Evolutionary conservation across 2,113 vertebrate species (phyloP).

Genomic region (Cheilinus undulatus): DNA sequence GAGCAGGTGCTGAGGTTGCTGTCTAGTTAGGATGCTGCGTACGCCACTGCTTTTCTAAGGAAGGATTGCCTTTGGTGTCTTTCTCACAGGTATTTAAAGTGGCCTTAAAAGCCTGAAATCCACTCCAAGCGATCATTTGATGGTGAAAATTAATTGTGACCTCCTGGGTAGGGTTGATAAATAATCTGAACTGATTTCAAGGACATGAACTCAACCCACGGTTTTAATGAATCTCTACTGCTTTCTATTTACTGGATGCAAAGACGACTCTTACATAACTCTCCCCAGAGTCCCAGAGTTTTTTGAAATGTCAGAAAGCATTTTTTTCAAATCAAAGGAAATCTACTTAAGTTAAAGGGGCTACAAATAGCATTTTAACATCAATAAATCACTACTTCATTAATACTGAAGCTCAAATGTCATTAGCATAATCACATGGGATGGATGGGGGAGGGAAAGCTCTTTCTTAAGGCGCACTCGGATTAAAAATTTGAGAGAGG

Average conservation of each 20-base stretch:
- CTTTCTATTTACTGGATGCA: conserved; percentile 7
- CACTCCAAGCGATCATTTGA: neutral
- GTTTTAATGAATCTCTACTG: neutral
- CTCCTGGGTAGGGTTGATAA: neutral
- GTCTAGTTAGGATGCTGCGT: conserved; percentile 19
- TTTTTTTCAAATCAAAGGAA: conserved; percentile 31
- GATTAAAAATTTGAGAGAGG: neutral
- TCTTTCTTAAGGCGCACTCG: neutral
- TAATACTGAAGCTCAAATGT: conserved; percentile 14
- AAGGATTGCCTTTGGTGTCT: neutral
- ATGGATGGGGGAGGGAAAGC: conserved; percentile 5
- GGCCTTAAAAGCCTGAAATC: conserved; percentile 16
- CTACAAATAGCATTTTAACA: conserved; percentile 39
- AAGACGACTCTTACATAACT: conserved; percentile 9
- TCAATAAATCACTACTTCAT: conserved; percentile 51
- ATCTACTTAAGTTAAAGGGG: conserved; percentile 22
- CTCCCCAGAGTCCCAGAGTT: neutral
- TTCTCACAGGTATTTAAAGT: neutral
- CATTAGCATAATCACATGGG: conserved; percentile 37
- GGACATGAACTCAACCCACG: neutral
- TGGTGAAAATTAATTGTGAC: neutral
- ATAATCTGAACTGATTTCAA: conserved; percentile 18
- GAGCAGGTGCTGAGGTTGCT: conserved; percentile 24
- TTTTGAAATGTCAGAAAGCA: conserved; percentile 34
- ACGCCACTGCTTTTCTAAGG: neutral